Base-by-base conservation (phyloP, 2,797 vertebrate species). In the Takifugu rubripes region DNA sequence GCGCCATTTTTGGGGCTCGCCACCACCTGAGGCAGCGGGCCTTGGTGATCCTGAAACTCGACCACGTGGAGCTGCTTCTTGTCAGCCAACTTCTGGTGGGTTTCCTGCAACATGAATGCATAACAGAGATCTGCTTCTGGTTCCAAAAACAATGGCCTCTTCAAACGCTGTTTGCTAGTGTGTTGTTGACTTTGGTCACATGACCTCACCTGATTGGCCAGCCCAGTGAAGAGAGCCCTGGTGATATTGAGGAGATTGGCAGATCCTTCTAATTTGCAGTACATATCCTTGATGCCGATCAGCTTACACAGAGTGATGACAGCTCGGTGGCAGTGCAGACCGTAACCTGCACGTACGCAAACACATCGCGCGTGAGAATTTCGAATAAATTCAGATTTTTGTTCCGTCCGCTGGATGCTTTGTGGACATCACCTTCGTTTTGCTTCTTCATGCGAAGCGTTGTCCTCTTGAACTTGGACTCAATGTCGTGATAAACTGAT, bases 231-330 rank as follows among this genome's bases (percentile, higher is more conserved):
- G 66, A 99, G 64, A 0, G 95, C 95, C 17, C 76, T 91, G 59
- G 95, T 98, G 77, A 99, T 75, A 87, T 94, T 98, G 29, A 96
- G 87, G 54, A 97, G 87, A 75, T 98, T 98, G 54, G 81, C 45
- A 0, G 96, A 96, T 8, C 95, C 95, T 0, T 93, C 84, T 26
- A 97, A 87, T 77, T 91, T 92, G 52, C 85, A 95, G 12, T 98
- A 98, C 92, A 99, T 90, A 85, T 99, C 94, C 82, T 92, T 68
- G 52, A 99, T 92, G 4, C 97, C 97, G 16, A 99, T 95, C 45
- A 99, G 91, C 59, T 88, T 94, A 83, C 94, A 97, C 48, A 99
- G 74, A 46, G 95, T 97, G 78, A 95, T 97, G 82, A 99, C 81
- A 0, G 95, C 95, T 25, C 96, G 84, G 75, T 99, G 97, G 81